These are phyloP conservation scores for Drosophila ficusphila DNA, from an alignment of 1,140 invertebrate species.

Conservation along the genomic window DNA sequence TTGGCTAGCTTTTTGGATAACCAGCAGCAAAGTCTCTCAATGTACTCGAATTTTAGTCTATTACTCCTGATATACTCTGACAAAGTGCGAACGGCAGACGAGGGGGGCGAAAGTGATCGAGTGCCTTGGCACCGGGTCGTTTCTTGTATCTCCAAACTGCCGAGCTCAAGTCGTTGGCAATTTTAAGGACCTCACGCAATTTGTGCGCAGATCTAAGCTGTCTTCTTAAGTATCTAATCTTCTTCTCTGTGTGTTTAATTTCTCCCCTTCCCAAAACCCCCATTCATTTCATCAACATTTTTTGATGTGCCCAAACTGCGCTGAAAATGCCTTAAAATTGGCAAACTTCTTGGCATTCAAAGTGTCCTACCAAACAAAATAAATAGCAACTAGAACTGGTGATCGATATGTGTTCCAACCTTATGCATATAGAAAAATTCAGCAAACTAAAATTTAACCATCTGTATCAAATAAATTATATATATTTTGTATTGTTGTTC, in stretches of 20 bases:
- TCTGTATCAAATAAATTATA: slow-evolving; percentile 52
- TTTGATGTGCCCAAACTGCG: slow-evolving; percentile 19
- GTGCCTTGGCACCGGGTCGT: slow-evolving; percentile 25
- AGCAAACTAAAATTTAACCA: slow-evolving; percentile 17
- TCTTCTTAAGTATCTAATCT: background rate
- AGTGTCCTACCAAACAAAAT: slow-evolving; percentile 56
- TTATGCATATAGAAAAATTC: slow-evolving; percentile 30
- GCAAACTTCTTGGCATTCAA: slow-evolving; percentile 64
- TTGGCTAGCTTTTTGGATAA: slow-evolving; percentile 66
- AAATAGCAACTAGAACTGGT: slow-evolving; percentile 39
- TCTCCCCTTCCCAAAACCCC: background rate
- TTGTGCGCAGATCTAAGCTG: slow-evolving; percentile 35
- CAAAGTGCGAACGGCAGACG: slow-evolving; percentile 58
- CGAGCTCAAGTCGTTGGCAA: slow-evolving; percentile 77
- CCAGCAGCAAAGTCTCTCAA: slow-evolving; percentile 60
- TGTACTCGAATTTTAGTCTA: slow-evolving; percentile 84
- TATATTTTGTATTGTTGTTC: slow-evolving; percentile 74
- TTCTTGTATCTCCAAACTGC: slow-evolving; percentile 40
- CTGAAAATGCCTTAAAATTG: slow-evolving; percentile 75
- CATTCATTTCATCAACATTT: background rate
- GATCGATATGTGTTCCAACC: slow-evolving; percentile 25
- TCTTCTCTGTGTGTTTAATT: background rate
- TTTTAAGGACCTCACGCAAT: slow-evolving; percentile 73
- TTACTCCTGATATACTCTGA: slow-evolving; percentile 84
- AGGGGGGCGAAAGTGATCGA: slow-evolving; percentile 8